Evolutionary conservation across 1,140 invertebrate species (phyloP).

Genomic region (Pogonomyrmex californicus): DNA sequence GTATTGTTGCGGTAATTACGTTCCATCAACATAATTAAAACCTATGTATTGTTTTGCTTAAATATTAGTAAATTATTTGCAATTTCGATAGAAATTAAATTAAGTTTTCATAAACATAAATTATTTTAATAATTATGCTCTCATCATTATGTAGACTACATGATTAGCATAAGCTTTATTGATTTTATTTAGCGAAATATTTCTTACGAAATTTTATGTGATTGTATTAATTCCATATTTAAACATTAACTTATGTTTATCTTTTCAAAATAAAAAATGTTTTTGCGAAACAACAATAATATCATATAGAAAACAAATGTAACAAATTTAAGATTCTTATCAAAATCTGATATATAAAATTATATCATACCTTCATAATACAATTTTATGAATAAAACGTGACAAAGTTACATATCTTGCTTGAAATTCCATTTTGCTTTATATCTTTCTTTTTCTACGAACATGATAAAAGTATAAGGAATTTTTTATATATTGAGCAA

Average conservation of each 20-base stretch:
- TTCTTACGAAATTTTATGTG: background rate
- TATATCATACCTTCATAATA: background rate
- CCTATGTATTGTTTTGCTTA: background rate
- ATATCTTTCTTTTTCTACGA: background rate
- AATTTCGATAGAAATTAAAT: background rate
- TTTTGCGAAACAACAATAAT: background rate
- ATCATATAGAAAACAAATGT: background rate
- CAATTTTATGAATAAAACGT: conserved; percentile 23
- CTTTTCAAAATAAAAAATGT: background rate
- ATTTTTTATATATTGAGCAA: background rate
- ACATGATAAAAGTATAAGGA: conserved; percentile 9
- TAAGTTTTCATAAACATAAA: background rate
- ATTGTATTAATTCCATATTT: background rate
- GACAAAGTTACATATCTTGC: background rate
- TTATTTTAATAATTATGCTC: background rate
- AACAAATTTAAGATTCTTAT: background rate
- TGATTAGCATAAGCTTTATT: background rate
- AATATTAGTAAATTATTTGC: background rate
- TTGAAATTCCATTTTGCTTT: conserved; percentile 16
- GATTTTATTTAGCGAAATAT: background rate
- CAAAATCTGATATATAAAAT: background rate
- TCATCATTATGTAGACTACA: background rate
- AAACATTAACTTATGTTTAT: background rate
- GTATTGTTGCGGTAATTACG: background rate
- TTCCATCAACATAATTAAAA: background rate